These are phyloP conservation scores for Malurus splendens DNA, from an alignment of 2,797 vertebrate genomes.

Conservation along the genomic window DNA sequence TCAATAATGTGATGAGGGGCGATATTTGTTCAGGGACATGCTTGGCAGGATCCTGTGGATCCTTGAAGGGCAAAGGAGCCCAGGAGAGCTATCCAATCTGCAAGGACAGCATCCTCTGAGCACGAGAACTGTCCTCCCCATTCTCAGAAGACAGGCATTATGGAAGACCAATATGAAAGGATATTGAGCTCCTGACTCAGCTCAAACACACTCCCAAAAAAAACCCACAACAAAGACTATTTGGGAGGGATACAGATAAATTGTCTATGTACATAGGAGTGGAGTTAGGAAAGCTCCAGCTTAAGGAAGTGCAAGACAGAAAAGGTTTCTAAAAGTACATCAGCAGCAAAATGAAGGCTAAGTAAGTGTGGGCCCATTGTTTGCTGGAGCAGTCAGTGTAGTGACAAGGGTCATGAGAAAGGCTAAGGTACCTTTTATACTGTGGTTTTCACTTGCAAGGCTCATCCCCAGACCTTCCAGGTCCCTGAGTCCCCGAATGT, in stretches of 20 bases:
- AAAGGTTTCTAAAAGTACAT: background rate
- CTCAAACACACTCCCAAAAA: background rate
- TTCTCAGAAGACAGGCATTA: background rate
- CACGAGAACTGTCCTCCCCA: background rate
- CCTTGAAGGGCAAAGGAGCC: background rate
- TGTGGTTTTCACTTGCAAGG: background rate
- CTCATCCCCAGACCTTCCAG: background rate
- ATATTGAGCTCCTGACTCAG: background rate
- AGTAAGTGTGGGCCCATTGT: background rate
- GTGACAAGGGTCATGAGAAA: background rate
- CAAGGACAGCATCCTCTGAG: background rate
- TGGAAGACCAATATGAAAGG: background rate
- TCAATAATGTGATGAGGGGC: background rate
- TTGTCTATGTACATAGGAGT: background rate
- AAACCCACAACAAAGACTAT: background rate
- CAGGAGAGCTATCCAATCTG: background rate
- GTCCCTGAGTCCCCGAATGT: background rate
- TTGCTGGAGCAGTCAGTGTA: rapidly evolving
- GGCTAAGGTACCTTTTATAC: background rate
- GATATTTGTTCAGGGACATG: background rate
- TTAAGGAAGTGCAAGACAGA: background rate
- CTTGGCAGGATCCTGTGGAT: background rate
- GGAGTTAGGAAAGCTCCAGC: background rate
- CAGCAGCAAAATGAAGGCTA: background rate
- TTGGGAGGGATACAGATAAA: background rate